Percentiles rank a stretch among this genome's conserved stretches.
These are phyloP conservation scores for Epistrophe eligans DNA, from an alignment of 2,888 invertebrate genomes.

Conservation along the genomic window DNA sequence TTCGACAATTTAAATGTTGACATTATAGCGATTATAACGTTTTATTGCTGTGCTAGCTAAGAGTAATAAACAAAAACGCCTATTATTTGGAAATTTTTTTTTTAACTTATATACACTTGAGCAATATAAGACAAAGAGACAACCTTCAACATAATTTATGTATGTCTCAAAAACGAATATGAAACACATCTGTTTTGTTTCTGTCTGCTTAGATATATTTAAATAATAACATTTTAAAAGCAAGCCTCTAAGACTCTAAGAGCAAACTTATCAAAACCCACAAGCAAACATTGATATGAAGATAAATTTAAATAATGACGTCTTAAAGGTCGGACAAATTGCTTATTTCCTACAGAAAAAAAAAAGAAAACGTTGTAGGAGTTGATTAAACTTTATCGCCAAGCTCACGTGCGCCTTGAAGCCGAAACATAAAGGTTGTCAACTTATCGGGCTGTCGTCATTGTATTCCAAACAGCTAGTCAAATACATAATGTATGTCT, in stretches of 20 bases:
- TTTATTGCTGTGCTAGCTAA: too few species aligned
- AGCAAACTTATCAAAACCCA: not conserved
- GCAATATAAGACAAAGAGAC: too few species aligned
- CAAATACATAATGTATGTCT: not conserved
- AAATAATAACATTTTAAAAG: not conserved
- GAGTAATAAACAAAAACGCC: too few species aligned
- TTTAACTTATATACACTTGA: too few species aligned
- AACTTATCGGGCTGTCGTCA: not conserved
- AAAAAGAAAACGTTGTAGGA: constrained; percentile 44
- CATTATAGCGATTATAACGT: too few species aligned
- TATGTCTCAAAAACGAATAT: too few species aligned
- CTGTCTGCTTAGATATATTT: too few species aligned
- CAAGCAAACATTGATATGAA: not conserved
- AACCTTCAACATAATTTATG: too few species aligned
- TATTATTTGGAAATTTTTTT: too few species aligned
- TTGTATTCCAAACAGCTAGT: not conserved
- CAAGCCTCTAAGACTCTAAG: not conserved
- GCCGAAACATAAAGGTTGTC: constrained; percentile 32
- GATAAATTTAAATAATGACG: not conserved
- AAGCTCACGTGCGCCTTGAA: constrained; percentile 42
- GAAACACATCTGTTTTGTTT: too few species aligned
- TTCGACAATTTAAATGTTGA: too few species aligned
- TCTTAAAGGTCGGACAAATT: not conserved
- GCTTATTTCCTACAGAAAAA: not conserved
- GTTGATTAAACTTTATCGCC: constrained; percentile 45